phyloP scores from a whole-genome alignment of 2,113 vertebrate species.

The Lophius piscatorius region DNA sequence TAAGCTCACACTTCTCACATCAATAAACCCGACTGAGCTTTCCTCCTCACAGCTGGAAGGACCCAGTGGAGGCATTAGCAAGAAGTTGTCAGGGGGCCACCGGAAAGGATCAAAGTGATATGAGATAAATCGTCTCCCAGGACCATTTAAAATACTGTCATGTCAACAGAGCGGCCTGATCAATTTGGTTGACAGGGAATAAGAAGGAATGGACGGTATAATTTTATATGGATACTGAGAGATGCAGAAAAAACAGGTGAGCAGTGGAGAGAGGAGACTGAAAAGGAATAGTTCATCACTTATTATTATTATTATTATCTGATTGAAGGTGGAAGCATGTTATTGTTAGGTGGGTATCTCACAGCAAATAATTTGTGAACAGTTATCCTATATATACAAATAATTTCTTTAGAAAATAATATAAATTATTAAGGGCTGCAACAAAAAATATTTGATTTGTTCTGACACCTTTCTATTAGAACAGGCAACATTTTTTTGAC shows the following conservation, averaged over 20 bases:
- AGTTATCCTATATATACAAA: no score
- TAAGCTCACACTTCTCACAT: constrained; percentile 17
- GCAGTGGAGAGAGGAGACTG: neutral
- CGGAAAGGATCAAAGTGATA: constrained; percentile 35
- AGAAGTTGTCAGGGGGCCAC: constrained; percentile 25
- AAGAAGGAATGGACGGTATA: constrained; percentile 20
- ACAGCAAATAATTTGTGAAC: neutral
- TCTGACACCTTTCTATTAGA: no score
- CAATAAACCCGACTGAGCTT: constrained; percentile 38
- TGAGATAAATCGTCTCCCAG: constrained; percentile 32
- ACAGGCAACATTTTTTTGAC: no score
- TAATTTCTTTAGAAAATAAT: no score
- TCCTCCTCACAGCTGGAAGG: constrained; percentile 23
- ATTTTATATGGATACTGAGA: neutral
- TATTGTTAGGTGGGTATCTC: neutral
- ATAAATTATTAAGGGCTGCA: neutral
- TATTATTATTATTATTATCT: neutral
- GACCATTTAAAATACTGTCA: constrained; percentile 41
- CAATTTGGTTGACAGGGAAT: constrained; percentile 22
- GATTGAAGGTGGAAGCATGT: neutral
- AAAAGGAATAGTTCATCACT: neutral
- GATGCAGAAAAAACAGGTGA: constrained; percentile 12
- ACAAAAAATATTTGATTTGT: no score
- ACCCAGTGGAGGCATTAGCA: constrained; percentile 23
- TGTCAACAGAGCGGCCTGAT: constrained; percentile 4